These are phyloP conservation scores for Sebastes schlegelii DNA, from an alignment of 2,113 vertebrate genomes.

Conservation along the genomic window DNA sequence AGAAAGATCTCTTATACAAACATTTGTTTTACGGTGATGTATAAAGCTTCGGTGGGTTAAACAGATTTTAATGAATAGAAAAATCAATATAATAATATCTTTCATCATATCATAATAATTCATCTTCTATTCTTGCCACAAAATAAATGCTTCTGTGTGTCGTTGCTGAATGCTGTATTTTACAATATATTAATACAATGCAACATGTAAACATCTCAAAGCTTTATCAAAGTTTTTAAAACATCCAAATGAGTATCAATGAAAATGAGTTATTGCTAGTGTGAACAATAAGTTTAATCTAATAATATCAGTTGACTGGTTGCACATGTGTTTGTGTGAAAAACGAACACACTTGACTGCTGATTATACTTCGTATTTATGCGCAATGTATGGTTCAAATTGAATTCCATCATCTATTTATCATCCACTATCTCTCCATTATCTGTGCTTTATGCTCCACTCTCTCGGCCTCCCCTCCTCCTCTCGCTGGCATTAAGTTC, in stretches of 20 bases:
- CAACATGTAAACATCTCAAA: background rate
- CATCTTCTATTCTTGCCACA: background rate
- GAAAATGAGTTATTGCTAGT: background rate
- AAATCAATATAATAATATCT: background rate
- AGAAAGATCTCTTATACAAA: background rate
- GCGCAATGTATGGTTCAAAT: slow-evolving; percentile 64
- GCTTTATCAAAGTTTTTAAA: slow-evolving; percentile 34
- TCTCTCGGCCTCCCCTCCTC: slow-evolving; percentile 79
- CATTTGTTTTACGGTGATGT: background rate
- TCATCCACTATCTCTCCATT: slow-evolving; percentile 78
- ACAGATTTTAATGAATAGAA: background rate
- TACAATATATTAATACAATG: background rate
- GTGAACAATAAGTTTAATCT: background rate
- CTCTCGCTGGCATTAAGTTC: slow-evolving; percentile 87
- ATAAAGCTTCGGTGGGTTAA: background rate
- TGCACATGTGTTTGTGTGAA: slow-evolving; percentile 16
- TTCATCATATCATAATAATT: background rate
- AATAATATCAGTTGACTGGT: slow-evolving; percentile 5
- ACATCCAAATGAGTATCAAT: background rate
- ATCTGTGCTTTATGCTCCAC: slow-evolving; percentile 78
- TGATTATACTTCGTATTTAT: slow-evolving; percentile 39
- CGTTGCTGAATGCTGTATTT: background rate
- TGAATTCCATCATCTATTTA: slow-evolving; percentile 74
- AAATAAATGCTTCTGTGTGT: background rate
- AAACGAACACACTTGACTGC: background rate